Percentiles rank a stretch among this genome's conserved stretches.
Evolutionary conservation across 2,888 invertebrate genomes (phyloP).

Genomic region (Myopa tessellatipennis): DNA sequence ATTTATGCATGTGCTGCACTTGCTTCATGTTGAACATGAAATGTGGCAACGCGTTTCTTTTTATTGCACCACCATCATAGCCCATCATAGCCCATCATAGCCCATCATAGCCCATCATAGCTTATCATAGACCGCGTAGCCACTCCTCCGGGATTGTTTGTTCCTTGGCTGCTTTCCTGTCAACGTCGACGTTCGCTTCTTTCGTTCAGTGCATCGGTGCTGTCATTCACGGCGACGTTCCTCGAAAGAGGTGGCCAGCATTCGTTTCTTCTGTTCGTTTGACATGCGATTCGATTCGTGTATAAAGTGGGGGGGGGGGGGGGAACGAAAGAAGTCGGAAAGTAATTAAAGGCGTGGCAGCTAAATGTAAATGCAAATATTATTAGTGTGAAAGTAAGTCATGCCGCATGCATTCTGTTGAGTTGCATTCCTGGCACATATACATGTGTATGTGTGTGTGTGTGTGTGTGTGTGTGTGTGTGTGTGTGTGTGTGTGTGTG

Average conservation of each 20-base stretch:
- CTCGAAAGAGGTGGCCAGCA: not conserved
- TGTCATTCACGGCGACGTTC: not conserved
- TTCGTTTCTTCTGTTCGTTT: constrained; percentile 12
- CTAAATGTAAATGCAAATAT: constrained; percentile 53
- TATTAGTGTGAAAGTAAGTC: constrained; percentile 48
- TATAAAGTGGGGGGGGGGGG: not conserved
- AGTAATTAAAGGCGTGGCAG: constrained; percentile 53
- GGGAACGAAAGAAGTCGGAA: constrained; percentile 45
- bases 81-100: too few species aligned
- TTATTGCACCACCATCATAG: not conserved
- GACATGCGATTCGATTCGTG: constrained; percentile 29
- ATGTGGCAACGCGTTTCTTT: not conserved
- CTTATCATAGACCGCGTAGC: too few species aligned
- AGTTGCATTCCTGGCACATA: not conserved
- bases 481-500: too few species aligned
- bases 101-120: too few species aligned
- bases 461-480: too few species aligned
- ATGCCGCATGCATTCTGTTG: constrained; percentile 5
- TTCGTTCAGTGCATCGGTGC: constrained; percentile 2
- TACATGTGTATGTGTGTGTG: too few species aligned
- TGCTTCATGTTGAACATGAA: not conserved
- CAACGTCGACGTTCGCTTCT: not conserved
- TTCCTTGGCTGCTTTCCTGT: too few species aligned
- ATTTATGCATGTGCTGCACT: too few species aligned
- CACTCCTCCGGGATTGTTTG: too few species aligned